Base-by-base conservation (phyloP, 2,888 invertebrate genomes). In the Stenolophus ochropezus region DNA sequence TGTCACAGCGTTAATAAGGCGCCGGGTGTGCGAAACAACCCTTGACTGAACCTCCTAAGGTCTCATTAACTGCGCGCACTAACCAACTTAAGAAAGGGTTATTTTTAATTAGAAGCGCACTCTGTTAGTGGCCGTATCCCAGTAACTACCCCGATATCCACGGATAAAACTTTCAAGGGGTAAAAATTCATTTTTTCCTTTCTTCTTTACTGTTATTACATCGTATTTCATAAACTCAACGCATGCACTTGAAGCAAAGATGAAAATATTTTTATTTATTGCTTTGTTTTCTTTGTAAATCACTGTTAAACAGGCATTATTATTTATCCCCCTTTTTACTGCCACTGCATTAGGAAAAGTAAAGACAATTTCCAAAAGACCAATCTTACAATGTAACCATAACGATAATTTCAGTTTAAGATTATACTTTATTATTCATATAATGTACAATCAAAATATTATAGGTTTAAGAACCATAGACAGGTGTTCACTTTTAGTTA, bases 71-170 rank as follows among this genome's bases (percentile, higher is more conserved):
- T 69, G 53, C 69, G 25, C 16, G 56, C 33, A 47, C 16, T 69
- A n/a, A 58, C 73, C 53, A 42, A 73, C 71, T 80, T 73, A 73
- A 80, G 58, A 58, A 80, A 80, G 80, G 80, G 80, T 80, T 80
- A 80, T 80, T 80, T 79, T 80, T 80, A 80, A 80, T 80, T 80
- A 80, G 80, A 42, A 73, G 49, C 47, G 20, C 65, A 76, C 77
- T 73, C 71, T 21, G 56, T 80, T 73, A 80, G 65, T 51, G 27
- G 33, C 56, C 23, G 53, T 79, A 79, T 65, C 51, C 49, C 61
- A 61, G 25, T 23, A 73, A 73, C 49, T 49, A 49, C 73, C 65
- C 18, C 2, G 65, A 69, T 69, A 69, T 42, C 65, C 27, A 21
- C 16, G 65, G 65, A 69, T 69, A 69, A 69, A 69, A 69, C 16